Evolutionary conservation across 1,140 invertebrate genomes (phyloP).

Genomic region (Sweltsa coloradensis): DNA sequence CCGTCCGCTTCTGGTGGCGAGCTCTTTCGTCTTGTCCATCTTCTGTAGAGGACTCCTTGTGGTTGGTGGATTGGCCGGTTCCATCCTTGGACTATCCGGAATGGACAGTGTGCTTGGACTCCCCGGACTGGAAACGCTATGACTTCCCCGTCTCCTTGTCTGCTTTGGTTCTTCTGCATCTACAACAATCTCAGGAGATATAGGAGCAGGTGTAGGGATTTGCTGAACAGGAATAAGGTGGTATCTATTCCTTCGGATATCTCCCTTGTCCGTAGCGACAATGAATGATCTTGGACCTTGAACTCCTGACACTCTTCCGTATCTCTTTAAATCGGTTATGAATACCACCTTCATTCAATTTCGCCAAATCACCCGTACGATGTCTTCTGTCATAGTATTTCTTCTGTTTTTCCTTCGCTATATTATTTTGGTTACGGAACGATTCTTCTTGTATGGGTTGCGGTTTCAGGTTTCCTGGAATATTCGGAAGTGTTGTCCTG

Average conservation of each 20-base stretch:
- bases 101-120: too few species aligned
- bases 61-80: too few species aligned
- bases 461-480: not conserved
- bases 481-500: not conserved
- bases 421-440: not conserved
- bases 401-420: not conserved
- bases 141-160: too few species aligned
- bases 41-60: too few species aligned
- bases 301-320: not conserved
- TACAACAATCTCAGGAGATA: too few species aligned
- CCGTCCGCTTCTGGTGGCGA: too few species aligned
- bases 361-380: not conserved
- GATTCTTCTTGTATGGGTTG: not conserved
- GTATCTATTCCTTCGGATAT: not conserved
- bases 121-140: too few species aligned
- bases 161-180: too few species aligned
- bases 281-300: not conserved
- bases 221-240: not conserved
- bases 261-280: not conserved
- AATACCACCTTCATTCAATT: not conserved
- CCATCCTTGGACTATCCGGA: too few species aligned
- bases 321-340: not conserved
- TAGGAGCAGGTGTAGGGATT: too few species aligned
- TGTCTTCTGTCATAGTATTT: not conserved
- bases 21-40: too few species aligned